phyloP scores from a whole-genome alignment of 1,140 invertebrate species.

The Olivierus martensii region DNA sequence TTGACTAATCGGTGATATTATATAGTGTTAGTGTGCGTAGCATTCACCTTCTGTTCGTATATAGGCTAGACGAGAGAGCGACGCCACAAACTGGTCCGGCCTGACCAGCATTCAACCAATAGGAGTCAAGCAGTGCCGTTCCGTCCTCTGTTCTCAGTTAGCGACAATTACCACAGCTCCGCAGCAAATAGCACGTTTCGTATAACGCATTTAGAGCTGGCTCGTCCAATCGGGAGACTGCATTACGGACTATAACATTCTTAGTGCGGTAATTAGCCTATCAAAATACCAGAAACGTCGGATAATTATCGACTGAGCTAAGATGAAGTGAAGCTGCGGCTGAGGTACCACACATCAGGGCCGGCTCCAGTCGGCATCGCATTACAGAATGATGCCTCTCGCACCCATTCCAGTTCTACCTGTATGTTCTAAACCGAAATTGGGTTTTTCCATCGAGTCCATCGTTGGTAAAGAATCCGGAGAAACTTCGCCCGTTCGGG shows the following conservation, averaged over 20 bases:
- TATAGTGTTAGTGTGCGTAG: no score
- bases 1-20: no score
- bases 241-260: slow-evolving; percentile 10
- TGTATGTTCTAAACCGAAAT: slow-evolving; percentile 74
- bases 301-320: no score
- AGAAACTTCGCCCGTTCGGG: neutral
- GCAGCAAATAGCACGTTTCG: slow-evolving; percentile 7
- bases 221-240: no score
- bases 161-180: neutral
- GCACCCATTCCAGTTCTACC: slow-evolving; percentile 71
- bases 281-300: slow-evolving; percentile 8
- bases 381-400: slow-evolving; percentile 60
- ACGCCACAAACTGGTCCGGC: no score
- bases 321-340: no score
- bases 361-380: neutral
- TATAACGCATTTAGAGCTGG: slow-evolving; percentile 5
- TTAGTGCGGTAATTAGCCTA: slow-evolving; percentile 17
- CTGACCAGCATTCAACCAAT: no score
- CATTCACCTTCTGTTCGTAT: no score
- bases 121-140: no score
- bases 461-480: slow-evolving; percentile 50
- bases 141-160: no score
- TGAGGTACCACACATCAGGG: neutral
- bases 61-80: no score
- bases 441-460: slow-evolving; percentile 88